Base-by-base conservation (phyloP, 2,888 invertebrate genomes). In the Andrena hattorfiana region DNA sequence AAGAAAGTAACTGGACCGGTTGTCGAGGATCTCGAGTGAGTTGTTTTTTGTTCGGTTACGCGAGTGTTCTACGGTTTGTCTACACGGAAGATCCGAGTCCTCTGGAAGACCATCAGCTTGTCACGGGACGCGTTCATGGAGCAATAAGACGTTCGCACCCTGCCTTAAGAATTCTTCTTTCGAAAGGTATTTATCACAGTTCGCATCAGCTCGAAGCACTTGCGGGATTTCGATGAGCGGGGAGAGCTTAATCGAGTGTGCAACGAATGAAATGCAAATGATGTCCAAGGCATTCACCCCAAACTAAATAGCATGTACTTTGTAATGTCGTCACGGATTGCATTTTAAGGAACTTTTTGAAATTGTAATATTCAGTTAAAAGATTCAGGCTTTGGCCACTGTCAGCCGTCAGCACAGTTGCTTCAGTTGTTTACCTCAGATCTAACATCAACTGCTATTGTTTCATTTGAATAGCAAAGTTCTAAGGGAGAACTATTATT, bases 171-270 rank as follows among this genome's bases (percentile, higher is more conserved):
- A 69, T 42, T 69, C 87, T 78, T 59, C 87, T 81, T 77, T 54
- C 66, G 63, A 81, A 87, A 87, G 86, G 86, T 87, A 87, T 83
- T 72, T 85, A 35, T 68, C 67, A 77, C 83, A 72, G 80, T 85
- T 60, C 51, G 42, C 75, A 56, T 60, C 63, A 68, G 77, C 78
- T 20, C 67, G 60, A 51, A 84, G 77, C 87, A 88, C 81, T 79
- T 77, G 64, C 76, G 81, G 83, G 72, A 79, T 83, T 86, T 79
- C 83, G 73, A 51, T 54, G 79, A 63, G 59, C 60, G 23, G n/a
- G 64, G 62, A 32, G 54, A 59, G 23, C 23, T 56, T 56, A 2
- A 56, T 10, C 23, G 10, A 26, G 23, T 20, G 23, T 7, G 20
- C 8, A 4, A 56, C 20, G 26, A 23, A 23, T 20, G 4, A 23